phyloP scores from a whole-genome alignment of 2,797 vertebrate genomes.

The Hoplostethus mediterraneus region DNA sequence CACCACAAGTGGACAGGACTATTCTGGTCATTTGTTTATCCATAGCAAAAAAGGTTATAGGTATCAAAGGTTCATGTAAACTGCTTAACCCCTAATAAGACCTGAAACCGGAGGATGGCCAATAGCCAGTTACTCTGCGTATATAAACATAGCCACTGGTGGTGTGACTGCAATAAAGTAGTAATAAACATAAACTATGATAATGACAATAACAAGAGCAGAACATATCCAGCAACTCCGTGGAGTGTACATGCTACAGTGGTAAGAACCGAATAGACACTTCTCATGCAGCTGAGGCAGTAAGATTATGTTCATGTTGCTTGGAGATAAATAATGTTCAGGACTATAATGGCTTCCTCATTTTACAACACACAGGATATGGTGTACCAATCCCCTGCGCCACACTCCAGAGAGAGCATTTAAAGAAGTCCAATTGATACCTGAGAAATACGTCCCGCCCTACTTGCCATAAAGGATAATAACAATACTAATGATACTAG shows the following conservation, averaged over 20 bases:
- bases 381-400: too few relatives aligned
- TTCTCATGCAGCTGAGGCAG: slow-evolving; percentile 11
- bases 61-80: slow-evolving; percentile 51
- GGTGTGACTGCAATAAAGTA: slow-evolving; percentile 26
- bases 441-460: too few relatives aligned
- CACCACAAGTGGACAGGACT: slow-evolving; percentile 9
- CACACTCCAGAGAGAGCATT: too few relatives aligned
- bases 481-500: not conserved
- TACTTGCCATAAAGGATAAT: too few relatives aligned
- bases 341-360: slow-evolving; percentile 13
- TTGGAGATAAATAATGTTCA: slow-evolving; percentile 32
- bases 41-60: slow-evolving; percentile 19
- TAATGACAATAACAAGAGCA: slow-evolving; percentile 2
- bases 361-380: too few relatives aligned
- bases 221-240: not conserved
- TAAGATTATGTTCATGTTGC: slow-evolving; percentile 6
- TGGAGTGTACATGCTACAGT: too few relatives aligned
- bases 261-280: not conserved
- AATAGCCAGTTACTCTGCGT: slow-evolving; percentile 2
- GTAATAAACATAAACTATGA: slow-evolving; percentile 22
- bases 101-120: slow-evolving; percentile 19
- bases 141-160: slow-evolving; percentile 27
- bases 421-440: too few relatives aligned
- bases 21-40: slow-evolving; percentile 52
- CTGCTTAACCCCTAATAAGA: slow-evolving; percentile 61